Evolutionary conservation across 1,140 invertebrate genomes (phyloP), one percentile per base, ranked within the genome.

Genomic region (Arctopsyche grandis): DNA sequence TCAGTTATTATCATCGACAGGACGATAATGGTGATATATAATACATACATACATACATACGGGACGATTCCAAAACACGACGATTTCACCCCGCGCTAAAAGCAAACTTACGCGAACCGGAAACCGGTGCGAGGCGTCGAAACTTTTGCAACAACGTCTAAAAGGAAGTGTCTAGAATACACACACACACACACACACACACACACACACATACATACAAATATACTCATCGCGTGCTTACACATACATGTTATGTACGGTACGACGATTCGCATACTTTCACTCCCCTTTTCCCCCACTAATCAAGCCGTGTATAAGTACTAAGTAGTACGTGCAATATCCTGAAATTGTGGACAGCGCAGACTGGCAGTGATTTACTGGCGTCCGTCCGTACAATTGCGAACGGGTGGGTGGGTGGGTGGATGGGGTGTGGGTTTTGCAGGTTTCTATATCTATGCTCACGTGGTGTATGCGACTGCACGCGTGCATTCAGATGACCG

Each of bases 281-380:
- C 10, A 10, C 22, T 26, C 63, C 24, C 21, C 24, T 26, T 14
- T 52, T 52, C 63, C 63, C 63, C 63, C 63, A 66, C 22, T 66
- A 66, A 66, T 66, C 63, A 66, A 66, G 63, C 5, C 21, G n/a
- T 26, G 5, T 22, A 22, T 66, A 10, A 26, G 12, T 12, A 10
- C 63, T n/a, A 26, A 9, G 24, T 38, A 38, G 29, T 38, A 38
- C 29, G 29, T 38, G 21, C 24, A 66, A 66, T 66, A 66, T 66
- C 63, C 63, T 66, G 63, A 66, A 66, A 66, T 26, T 66, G 63
- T 26, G 63, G 63, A 66, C 63, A 66, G 21, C 63, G 63, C 22
- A 5, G 48, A 52, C 48, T 52, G 48, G 48, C 48, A 22, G 63
- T 66, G 63, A 66, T 66, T 66, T 66, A 66, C 63, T 29, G 63